Conservation (phyloP, 2,797 vertebrate genomes). For the Sebastes vulpes region DNA sequence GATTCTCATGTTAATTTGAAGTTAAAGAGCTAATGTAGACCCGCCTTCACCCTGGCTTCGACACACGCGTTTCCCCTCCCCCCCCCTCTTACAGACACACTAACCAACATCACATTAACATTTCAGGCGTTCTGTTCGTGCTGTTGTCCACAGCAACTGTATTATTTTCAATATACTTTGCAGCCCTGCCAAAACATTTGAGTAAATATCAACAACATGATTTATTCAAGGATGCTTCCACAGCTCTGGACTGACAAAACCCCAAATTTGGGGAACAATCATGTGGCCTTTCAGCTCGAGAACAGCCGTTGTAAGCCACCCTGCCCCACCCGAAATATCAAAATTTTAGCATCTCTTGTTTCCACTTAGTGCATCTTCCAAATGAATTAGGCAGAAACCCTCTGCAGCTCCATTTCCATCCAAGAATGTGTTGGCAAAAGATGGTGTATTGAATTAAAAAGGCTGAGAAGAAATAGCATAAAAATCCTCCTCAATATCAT, state of each 20-base stretch:
- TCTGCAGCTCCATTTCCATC: slow-evolving; percentile 26
- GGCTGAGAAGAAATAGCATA: slow-evolving; percentile 11
- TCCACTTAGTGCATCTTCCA: slow-evolving; percentile 40
- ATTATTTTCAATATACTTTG: slow-evolving; percentile 34
- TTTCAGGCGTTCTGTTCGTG: slow-evolving; percentile 20
- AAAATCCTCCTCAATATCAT: slow-evolving; percentile 6
- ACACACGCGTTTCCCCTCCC: not conserved
- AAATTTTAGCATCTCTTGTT: slow-evolving; percentile 33
- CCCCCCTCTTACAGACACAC: not conserved
- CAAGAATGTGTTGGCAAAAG: slow-evolving; percentile 47
- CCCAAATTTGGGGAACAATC: slow-evolving; percentile 16
- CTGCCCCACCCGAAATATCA: slow-evolving; percentile 19
- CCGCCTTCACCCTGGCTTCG: not conserved
- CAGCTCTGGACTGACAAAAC: slow-evolving; percentile 29
- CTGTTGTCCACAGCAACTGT: slow-evolving; percentile 35
- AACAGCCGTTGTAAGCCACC: not conserved
- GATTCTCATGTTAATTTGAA: slow-evolving; percentile 33
- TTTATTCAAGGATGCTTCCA: slow-evolving; percentile 24
- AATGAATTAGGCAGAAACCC: slow-evolving; percentile 19
- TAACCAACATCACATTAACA: slow-evolving; percentile 26
- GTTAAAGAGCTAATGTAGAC: slow-evolving; percentile 19
- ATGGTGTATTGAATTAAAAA: slow-evolving; percentile 21
- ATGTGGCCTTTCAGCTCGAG: not conserved
- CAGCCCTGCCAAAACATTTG: slow-evolving; percentile 26
- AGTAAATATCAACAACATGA: slow-evolving; percentile 24